Conservation (phyloP, 2,797 vertebrate species). For the Phaenicophaeus curvirostris region DNA sequence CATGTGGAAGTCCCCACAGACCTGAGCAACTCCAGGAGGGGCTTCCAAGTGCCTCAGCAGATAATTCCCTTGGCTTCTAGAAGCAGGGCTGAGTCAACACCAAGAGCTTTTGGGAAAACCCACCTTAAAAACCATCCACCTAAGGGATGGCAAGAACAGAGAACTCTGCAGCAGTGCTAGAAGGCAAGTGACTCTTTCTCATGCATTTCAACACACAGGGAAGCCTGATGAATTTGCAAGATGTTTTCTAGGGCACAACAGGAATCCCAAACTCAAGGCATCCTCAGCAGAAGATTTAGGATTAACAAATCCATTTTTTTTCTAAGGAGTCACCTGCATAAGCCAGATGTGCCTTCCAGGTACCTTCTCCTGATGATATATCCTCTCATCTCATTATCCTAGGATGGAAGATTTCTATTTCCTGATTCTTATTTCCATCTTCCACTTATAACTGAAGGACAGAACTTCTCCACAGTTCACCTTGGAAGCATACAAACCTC, state of each 20-base stretch:
- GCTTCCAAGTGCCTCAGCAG: neutral
- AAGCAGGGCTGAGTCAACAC: neutral
- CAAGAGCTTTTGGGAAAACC: slow-evolving; percentile 29
- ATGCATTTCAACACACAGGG: neutral
- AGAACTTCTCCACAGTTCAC: neutral
- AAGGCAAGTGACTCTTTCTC: neutral
- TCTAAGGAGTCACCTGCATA: neutral
- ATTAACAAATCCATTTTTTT: neutral
- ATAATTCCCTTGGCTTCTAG: neutral
- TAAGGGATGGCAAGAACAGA: neutral
- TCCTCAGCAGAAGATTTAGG: neutral
- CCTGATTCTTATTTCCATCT: neutral
- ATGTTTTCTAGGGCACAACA: neutral
- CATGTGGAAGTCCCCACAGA: neutral
- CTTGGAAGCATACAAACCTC: neutral
- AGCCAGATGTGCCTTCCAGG: neutral
- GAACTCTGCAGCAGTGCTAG: neutral
- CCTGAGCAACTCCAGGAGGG: neutral
- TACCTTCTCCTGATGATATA: neutral
- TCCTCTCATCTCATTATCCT: neutral
- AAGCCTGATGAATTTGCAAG: neutral
- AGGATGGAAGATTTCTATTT: neutral
- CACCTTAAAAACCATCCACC: neutral
- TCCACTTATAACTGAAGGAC: neutral
- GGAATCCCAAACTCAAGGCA: neutral